phyloP scores from a whole-genome alignment of 2,888 invertebrate species.

The Noctua janthe region DNA sequence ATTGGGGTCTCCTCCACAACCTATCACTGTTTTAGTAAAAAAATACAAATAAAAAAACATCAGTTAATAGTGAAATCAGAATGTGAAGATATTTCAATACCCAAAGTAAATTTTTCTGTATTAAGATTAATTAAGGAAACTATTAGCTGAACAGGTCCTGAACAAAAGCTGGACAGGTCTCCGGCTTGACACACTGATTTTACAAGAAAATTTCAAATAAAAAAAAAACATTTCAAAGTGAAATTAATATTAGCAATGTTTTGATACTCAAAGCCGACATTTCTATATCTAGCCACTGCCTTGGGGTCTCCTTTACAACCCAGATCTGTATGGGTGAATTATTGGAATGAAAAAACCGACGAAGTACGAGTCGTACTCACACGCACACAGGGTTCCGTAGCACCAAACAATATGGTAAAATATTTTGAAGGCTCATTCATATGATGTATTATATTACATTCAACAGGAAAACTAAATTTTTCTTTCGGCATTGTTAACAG shows the following conservation, averaged over 20 bases:
- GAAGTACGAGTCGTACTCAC: too few species aligned
- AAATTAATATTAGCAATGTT: too few species aligned
- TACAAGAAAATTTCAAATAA: too few species aligned
- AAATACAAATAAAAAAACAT: not conserved
- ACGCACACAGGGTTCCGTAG: too few species aligned
- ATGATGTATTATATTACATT: too few species aligned
- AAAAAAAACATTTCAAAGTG: not conserved
- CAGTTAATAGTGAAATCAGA: not conserved
- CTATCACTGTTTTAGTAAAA: not conserved
- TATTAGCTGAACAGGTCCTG: not conserved
- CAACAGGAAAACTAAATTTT: too few species aligned
- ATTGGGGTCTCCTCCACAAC: not conserved
- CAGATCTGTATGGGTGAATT: not conserved
- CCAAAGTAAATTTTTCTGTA: not conserved
- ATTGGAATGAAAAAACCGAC: not conserved
- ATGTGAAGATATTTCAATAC: not conserved
- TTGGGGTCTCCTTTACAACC: constrained; percentile 15
- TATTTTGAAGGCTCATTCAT: too few species aligned
- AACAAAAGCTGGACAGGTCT: too few species aligned
- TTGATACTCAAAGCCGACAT: not conserved
- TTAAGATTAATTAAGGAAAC: not conserved
- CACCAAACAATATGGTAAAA: too few species aligned
- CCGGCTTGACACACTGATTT: not conserved
- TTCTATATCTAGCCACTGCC: not conserved
- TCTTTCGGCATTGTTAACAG: too few species aligned